Conservation (phyloP, 2,797 vertebrate genomes). For the Silurus aristotelis region DNA sequence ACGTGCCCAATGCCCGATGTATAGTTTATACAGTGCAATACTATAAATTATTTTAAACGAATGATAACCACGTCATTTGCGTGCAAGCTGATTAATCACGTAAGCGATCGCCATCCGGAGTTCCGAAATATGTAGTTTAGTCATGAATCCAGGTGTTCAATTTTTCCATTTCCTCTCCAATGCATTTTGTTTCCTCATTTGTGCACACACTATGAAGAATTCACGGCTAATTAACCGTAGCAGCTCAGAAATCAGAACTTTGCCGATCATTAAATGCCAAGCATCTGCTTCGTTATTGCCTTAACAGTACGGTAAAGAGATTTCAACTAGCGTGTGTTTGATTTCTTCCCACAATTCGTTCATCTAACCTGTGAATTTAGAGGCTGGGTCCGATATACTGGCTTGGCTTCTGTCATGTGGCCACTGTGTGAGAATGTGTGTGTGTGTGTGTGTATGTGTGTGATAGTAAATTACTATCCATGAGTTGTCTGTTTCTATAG, state of each 20-base stretch:
- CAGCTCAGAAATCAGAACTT: not conserved
- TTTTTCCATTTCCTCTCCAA: not conserved
- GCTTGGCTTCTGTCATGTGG: slow-evolving; percentile 35
- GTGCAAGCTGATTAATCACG: not conserved
- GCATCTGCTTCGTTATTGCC: no score
- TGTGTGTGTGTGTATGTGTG: slow-evolving; percentile 25
- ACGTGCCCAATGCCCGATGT: no score
- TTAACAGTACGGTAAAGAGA: not conserved
- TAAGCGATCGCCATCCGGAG: not conserved
- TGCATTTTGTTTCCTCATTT: not conserved
- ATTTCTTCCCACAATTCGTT: slow-evolving; percentile 27
- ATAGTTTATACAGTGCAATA: no score
- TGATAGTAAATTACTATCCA: slow-evolving; percentile 53
- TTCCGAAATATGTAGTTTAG: not conserved
- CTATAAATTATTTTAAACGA: not conserved
- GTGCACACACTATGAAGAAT: not conserved
- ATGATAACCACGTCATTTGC: not conserved
- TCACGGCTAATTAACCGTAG: not conserved
- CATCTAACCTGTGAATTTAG: slow-evolving; percentile 45
- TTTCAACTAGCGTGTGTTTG: not conserved
- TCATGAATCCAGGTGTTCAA: not conserved
- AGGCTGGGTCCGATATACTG: slow-evolving; percentile 36
- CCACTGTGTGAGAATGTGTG: slow-evolving; percentile 22
- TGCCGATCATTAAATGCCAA: not conserved
- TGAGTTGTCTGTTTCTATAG: slow-evolving; percentile 59